Conservation (phyloP, 1,140 invertebrate genomes). For the Matsumurasca onukii region DNA sequence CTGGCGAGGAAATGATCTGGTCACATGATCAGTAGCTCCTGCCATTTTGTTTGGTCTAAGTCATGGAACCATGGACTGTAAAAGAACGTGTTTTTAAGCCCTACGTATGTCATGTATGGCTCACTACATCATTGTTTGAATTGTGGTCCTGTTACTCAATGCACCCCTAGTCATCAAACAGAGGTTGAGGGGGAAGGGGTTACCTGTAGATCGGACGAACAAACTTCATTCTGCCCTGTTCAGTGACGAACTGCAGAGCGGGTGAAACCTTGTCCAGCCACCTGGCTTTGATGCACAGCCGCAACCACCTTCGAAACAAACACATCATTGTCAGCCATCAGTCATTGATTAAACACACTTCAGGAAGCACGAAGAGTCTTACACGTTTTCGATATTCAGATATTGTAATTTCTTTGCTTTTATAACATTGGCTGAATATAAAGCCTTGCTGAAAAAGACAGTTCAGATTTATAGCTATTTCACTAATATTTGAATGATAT, state of each 20-base stretch:
- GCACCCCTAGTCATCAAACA: neutral
- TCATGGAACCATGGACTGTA: neutral
- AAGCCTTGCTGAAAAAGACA: no score
- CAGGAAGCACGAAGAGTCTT: no score
- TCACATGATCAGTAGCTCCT: no score
- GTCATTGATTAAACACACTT: no score
- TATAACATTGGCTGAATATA: no score
- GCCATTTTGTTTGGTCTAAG: no score
- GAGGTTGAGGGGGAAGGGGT: slow-evolving; percentile 9
- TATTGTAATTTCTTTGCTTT: no score
- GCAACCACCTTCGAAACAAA: slow-evolving; percentile 81
- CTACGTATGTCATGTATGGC: neutral
- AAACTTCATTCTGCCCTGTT: slow-evolving; percentile 89
- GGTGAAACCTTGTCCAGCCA: slow-evolving; percentile 64
- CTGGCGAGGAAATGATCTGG: no score
- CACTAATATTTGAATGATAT: no score
- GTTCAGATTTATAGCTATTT: no score
- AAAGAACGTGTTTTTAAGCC: neutral
- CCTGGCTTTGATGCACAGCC: slow-evolving; percentile 70
- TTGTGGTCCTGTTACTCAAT: neutral
- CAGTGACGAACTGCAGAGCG: slow-evolving; percentile 75
- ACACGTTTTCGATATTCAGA: no score
- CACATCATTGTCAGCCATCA: no score
- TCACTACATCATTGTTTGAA: neutral
- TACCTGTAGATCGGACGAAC: slow-evolving; percentile 78